Percentiles rank a stretch among this genome's conserved stretches.
phyloP scores from a whole-genome alignment of 2,888 invertebrate genomes.

The Ischnura elegans region DNA sequence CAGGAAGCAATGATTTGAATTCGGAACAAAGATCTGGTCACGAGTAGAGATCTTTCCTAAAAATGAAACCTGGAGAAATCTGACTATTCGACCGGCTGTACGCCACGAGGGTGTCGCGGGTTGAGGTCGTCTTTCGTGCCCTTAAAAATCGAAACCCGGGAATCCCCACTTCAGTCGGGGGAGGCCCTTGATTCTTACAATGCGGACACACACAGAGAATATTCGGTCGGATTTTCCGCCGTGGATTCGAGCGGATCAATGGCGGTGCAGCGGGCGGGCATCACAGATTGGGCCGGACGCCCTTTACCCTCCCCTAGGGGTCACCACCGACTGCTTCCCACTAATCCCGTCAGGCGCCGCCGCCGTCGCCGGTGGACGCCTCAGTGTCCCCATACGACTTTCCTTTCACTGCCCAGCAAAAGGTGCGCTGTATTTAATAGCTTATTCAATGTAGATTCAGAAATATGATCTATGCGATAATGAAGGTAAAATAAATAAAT shows the following conservation, averaged over 20 bases:
- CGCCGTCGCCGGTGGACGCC: background rate
- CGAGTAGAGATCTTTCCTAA: too few relatives aligned
- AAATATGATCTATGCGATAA: too few relatives aligned
- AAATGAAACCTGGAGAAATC: too few relatives aligned
- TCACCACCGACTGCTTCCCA: conserved; percentile 8
- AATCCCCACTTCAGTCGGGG: conserved; percentile 7
- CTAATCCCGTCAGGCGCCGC: background rate
- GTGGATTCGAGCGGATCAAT: conserved; percentile 54
- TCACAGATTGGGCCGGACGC: background rate
- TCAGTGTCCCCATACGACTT: background rate
- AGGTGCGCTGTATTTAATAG: too few relatives aligned
- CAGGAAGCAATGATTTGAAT: too few relatives aligned
- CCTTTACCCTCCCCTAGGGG: background rate
- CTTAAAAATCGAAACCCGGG: conserved; percentile 19
- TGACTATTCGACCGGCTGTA: too few relatives aligned
- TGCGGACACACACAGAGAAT: conserved; percentile 24
- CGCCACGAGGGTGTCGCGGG: too few relatives aligned
- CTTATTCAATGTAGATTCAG: too few relatives aligned
- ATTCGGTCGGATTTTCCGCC: background rate
- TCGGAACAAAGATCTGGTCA: too few relatives aligned
- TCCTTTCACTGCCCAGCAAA: background rate
- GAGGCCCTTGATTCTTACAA: background rate
- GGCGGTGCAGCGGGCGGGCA: conserved; percentile 45
- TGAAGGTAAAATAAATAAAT: too few relatives aligned
- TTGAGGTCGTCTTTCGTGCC: background rate